Evolutionary conservation across 2,888 invertebrate genomes (phyloP), one percentile per base, ranked within the genome.

Genomic region (Thera obeliscata): DNA sequence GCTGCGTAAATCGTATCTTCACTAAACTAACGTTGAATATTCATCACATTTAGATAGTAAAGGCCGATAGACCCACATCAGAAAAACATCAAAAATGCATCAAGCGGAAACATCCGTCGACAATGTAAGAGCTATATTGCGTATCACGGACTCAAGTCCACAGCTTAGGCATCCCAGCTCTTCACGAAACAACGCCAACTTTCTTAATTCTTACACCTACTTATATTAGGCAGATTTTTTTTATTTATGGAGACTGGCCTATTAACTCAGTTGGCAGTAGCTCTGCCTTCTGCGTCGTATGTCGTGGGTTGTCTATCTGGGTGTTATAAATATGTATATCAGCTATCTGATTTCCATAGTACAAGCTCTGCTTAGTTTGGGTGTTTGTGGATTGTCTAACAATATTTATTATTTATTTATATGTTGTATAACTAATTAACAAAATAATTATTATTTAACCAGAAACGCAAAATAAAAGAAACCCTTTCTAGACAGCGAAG

Each of bases 81-180:
- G 92, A 93, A 93, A 93, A 93, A 93, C 93, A 93, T 93, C 93
- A 93, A 93, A 93, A 93, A 93, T 93, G 93, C 93, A 93, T 93
- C 93, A 93, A 90, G 93, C 93, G 93, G 93, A 93, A 93, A 91
- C 88, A 90, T 89, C 85, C 84, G 84, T 85, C 86, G 87, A 88
- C 87, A 90, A 87, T 90, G 87, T 89, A 83, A 82, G 84, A 87
- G 84, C 87, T 88, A 90, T 91, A 89, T 91, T 87, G 86, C 84
- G 87, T 86, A 88, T 88, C 84, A 84, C 83, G 84, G 82, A 79
- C 78, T 75, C 62, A 64, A 75, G 73, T 74, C 59, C 64, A 48
- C 71, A 79, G 82, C 78, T 86, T 80, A 84, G 81, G 81, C 67
- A 12, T 56, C 35, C 64, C 66, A 70, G 62, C 69, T 61, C 54